Evolutionary conservation across 2,113 vertebrate species (phyloP), one percentile per base, ranked within the genome.

Genomic region (Promerops cafer): DNA sequence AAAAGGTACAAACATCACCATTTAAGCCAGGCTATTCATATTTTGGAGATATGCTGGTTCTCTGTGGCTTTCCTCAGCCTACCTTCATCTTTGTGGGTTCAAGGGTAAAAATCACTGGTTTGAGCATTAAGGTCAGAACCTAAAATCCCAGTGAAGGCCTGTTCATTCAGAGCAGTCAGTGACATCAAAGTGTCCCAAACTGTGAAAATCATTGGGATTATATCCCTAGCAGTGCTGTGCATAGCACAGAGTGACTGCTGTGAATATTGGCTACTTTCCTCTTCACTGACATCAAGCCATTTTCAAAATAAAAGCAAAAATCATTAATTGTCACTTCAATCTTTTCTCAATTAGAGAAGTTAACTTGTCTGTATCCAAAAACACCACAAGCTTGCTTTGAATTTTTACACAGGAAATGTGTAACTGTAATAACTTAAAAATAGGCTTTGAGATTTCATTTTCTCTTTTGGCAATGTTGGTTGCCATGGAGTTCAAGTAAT

Each of bases 401-500:
- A 94, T 97, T 97, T 95, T 97, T 96, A n/a, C n/a, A n/a, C n/a
- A 94, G 96, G 53, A 94, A 96, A 96, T 86, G 85, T 94, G 94
- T 97, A 97, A 97, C 93, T 93, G 91, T 96, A 98, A 97, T 97
- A 93, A 87, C 80, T 97, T 98, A 95, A 98, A 98, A 98, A 98
- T 98, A 98, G 97, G 40, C 83, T 92, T 96, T 82, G 72, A 97
- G 97, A 96, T 98, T 98, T 97, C 96, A 94, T 98, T 97, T 98
- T 98, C 94, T 98, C 96, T 98, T 96, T 97, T 96, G 93, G 96
- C 89, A 97, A 80, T 92, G 80, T 87, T 88, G 96, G 98, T 98
- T 98, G 95, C 98, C 94, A 98, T 98, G 98, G 98, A 98, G 96
- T 98, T 98, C 97, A 98, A 98, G 97, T 98, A 98, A 98, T 98